Conservation (phyloP, 2,797 vertebrate genomes). For the Scolopax bukidnonensis region DNA sequence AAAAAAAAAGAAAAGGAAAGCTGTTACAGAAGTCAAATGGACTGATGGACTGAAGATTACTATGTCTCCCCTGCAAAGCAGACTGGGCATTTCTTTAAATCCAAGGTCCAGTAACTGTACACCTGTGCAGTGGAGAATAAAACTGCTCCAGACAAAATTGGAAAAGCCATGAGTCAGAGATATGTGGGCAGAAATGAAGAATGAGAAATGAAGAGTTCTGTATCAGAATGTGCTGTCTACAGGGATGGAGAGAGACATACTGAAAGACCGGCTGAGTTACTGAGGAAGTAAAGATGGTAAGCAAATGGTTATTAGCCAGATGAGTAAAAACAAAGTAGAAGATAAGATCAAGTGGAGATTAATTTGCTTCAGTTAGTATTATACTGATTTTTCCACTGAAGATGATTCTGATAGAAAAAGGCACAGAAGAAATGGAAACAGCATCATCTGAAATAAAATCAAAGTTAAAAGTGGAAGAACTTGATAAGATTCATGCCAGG, state of each 20-base stretch:
- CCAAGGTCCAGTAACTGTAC: background rate
- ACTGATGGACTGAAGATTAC: background rate
- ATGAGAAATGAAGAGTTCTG: background rate
- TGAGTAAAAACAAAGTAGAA: constrained; percentile 3
- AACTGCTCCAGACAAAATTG: background rate
- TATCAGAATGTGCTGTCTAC: background rate
- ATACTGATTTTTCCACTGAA: background rate
- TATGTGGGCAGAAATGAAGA: background rate
- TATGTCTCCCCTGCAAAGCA: background rate
- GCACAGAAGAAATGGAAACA: background rate
- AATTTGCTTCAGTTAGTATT: background rate
- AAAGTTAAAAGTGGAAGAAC: background rate
- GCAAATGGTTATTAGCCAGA: background rate
- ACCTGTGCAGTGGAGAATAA: background rate
- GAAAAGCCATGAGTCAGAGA: background rate
- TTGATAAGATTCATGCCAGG: background rate
- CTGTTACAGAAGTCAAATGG: background rate
- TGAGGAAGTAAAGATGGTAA: background rate
- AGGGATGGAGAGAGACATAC: background rate
- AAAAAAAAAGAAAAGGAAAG: background rate
- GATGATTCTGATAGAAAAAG: background rate
- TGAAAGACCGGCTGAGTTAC: background rate
- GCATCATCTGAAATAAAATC: background rate
- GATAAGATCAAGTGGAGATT: background rate
- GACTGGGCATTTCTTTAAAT: background rate